Evolutionary conservation across 1,140 invertebrate genomes (phyloP).

Genomic region (Riptortus pedestris): DNA sequence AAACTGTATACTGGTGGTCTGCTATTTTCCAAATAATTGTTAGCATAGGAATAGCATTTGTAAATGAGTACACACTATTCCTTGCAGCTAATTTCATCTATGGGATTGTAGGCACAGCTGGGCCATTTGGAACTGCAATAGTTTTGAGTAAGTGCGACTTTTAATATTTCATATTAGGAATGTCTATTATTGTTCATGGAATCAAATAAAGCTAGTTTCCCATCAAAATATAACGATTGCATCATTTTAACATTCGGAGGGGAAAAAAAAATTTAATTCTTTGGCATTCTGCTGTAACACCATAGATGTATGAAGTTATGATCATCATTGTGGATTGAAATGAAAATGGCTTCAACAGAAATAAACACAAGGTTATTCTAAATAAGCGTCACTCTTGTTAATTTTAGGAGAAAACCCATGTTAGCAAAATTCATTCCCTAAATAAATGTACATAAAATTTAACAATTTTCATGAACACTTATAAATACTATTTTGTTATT

Average conservation of each 20-base stretch:
- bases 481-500: not conserved
- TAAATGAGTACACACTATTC: constrained; percentile 62
- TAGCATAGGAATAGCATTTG: constrained; percentile 60
- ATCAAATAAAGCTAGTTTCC: not conserved
- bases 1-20: constrained; percentile 66
- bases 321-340: not conserved
- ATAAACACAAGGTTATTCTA: too few species aligned
- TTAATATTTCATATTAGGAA: not conserved
- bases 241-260: too few species aligned
- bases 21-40: constrained; percentile 57
- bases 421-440: too few species aligned
- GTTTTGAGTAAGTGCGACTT: constrained; percentile 48
- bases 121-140: constrained; percentile 72
- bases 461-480: not conserved
- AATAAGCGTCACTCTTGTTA: not conserved
- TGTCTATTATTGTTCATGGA: not conserved
- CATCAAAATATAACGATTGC: too few species aligned
- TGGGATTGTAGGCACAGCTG: constrained; percentile 72
- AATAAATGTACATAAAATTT: not conserved
- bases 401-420: not conserved
- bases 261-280: too few species aligned
- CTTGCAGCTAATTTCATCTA: constrained; percentile 57
- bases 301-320: too few species aligned
- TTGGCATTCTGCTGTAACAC: too few species aligned
- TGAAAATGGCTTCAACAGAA: too few species aligned